Conservation (phyloP, 35 echinoderm and acorn worm genomes). For the Heliocidaris erythrogramma region DNA sequence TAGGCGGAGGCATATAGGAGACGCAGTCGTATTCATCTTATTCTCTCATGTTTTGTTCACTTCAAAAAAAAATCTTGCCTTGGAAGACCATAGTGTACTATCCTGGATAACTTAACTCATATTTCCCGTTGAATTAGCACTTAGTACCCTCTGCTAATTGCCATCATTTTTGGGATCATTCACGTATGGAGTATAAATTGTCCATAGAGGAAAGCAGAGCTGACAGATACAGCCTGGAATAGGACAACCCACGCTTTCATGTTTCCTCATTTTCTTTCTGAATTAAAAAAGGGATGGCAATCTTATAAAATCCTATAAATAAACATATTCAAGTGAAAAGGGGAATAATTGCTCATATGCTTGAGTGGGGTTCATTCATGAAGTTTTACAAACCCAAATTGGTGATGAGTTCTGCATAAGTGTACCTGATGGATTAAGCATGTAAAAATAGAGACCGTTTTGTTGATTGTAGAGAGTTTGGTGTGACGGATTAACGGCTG, state of each 20-base stretch:
- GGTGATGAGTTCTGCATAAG: not conserved
- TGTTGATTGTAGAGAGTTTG: no score
- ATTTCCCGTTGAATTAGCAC: not conserved
- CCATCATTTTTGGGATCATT: not conserved
- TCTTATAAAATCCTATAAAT: not conserved
- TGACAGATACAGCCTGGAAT: not conserved
- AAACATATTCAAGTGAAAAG: not conserved
- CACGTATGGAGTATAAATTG: not conserved
- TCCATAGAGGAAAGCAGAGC: not conserved
- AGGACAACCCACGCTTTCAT: not conserved
- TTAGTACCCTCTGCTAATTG: not conserved
- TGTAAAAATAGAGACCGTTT: not conserved
- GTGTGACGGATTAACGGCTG: not conserved
- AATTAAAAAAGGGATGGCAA: not conserved
- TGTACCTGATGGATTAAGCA: not conserved
- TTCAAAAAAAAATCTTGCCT: not conserved
- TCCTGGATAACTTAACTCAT: not conserved
- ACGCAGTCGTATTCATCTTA: no score
- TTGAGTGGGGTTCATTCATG: not conserved
- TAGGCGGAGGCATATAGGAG: no score
- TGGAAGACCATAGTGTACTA: not conserved
- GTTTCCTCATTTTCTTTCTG: not conserved
- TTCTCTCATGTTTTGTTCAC: not conserved
- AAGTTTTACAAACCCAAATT: not conserved
- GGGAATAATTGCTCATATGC: not conserved